These are phyloP conservation scores for Radopholus similis DNA, from an alignment of 1,140 invertebrate species.

Conservation along the genomic window DNA sequence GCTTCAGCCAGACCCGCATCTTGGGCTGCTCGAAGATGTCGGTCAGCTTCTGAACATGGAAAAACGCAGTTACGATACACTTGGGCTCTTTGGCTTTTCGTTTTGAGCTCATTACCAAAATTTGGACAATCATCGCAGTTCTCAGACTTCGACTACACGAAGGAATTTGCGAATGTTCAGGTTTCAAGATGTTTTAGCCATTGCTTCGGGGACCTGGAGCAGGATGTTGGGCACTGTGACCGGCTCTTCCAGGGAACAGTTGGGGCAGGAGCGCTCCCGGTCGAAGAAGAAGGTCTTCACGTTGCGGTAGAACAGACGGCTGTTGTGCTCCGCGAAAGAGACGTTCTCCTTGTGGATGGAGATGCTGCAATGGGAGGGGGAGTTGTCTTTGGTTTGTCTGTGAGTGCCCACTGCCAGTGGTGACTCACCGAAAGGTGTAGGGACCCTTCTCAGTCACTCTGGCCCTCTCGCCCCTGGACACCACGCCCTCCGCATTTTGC, in stretches of 20 bases:
- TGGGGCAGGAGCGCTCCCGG: slow-evolving; percentile 33
- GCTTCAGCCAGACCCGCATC: too few relatives aligned
- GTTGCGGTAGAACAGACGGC: slow-evolving; percentile 48
- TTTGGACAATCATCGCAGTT: too few relatives aligned
- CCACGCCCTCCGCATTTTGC: slow-evolving; percentile 38
- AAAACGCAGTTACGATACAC: too few relatives aligned
- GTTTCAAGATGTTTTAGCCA: too few relatives aligned
- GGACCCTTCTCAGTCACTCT: slow-evolving; percentile 48
- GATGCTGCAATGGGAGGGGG: neutral
- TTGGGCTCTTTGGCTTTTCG: too few relatives aligned
- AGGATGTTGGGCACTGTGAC: slow-evolving; percentile 53
- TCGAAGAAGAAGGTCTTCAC: slow-evolving; percentile 44
- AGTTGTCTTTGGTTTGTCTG: neutral
- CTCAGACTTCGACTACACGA: too few relatives aligned
- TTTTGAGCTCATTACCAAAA: too few relatives aligned
- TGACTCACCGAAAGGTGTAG: slow-evolving; percentile 38
- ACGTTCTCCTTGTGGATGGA: neutral
- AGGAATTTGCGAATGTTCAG: too few relatives aligned
- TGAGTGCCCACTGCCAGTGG: neutral
- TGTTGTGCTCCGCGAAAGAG: slow-evolving; percentile 27
- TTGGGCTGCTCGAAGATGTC: too few relatives aligned
- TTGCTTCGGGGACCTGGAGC: slow-evolving; percentile 51
- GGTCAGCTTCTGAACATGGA: too few relatives aligned
- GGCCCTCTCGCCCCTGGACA: slow-evolving; percentile 41
- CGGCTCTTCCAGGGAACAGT: slow-evolving; percentile 33